These are phyloP conservation scores for Phaethon lepturus DNA, from an alignment of 2,113 vertebrate genomes.

Conservation along the genomic window DNA sequence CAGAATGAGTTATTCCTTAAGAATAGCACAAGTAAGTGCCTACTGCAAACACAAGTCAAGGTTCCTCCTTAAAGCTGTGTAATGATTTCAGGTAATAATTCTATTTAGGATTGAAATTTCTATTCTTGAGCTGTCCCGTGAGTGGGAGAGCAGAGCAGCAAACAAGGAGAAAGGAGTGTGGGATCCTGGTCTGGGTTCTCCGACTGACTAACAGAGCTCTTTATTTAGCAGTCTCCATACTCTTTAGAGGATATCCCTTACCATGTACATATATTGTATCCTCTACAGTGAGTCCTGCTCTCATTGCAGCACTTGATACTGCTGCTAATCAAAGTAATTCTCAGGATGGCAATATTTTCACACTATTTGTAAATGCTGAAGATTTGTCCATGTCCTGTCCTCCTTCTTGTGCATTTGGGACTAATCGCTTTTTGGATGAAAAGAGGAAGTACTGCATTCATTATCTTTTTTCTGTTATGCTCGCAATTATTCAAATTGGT, in stretches of 20 bases:
- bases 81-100: background rate
- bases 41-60: background rate
- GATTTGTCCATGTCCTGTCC: background rate
- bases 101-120: background rate
- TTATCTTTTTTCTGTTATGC: background rate
- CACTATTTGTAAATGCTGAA: background rate
- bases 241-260: background rate
- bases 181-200: background rate
- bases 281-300: background rate
- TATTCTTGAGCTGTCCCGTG: rapidly evolving
- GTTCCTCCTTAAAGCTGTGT: background rate
- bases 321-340: background rate
- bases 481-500: background rate
- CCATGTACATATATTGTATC: background rate
- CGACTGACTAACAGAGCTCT: background rate
- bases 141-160: background rate
- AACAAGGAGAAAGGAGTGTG: background rate
- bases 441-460: background rate
- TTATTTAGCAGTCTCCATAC: background rate
- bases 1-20: background rate
- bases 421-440: background rate
- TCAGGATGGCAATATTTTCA: background rate
- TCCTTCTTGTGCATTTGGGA: background rate
- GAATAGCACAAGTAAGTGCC: background rate
- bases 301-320: background rate